Evolutionary conservation across 2,797 vertebrate genomes (phyloP).

Genomic region (Oceanodroma leucorhoa): DNA sequence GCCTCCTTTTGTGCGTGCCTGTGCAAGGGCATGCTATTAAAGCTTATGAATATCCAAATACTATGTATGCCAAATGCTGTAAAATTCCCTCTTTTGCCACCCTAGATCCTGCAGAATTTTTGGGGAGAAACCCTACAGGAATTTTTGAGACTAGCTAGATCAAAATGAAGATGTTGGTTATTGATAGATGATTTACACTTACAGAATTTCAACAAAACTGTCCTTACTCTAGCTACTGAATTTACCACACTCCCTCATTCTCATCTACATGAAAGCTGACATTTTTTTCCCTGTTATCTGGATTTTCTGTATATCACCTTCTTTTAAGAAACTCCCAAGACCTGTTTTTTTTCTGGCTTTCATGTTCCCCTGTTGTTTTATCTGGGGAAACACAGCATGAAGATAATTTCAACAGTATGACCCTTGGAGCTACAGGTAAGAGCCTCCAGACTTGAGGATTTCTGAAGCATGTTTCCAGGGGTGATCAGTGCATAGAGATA

Average conservation of each 20-base stretch:
- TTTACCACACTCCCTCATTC: neutral
- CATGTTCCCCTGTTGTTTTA: neutral
- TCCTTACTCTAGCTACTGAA: neutral
- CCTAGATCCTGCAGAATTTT: neutral
- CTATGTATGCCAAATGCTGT: neutral
- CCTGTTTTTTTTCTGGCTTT: neutral
- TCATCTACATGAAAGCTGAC: neutral
- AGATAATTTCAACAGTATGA: neutral
- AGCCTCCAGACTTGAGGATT: neutral
- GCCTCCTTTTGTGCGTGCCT: fast-evolving
- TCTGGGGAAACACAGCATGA: neutral
- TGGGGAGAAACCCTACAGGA: fast-evolving
- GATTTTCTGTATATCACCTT: neutral
- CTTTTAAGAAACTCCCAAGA: neutral
- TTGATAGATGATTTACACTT: neutral
- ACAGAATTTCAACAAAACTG: neutral
- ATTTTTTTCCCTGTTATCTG: neutral
- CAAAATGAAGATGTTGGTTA: neutral
- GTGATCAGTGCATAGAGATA: neutral
- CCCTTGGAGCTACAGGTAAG: neutral
- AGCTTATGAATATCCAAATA: neutral
- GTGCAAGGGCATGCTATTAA: neutral
- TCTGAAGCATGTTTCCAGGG: neutral
- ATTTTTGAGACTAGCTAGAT: neutral
- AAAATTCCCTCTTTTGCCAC: neutral